These are phyloP conservation scores for Castor canadensis DNA, from an alignment of 2,113 vertebrate genomes.

Conservation along the genomic window DNA sequence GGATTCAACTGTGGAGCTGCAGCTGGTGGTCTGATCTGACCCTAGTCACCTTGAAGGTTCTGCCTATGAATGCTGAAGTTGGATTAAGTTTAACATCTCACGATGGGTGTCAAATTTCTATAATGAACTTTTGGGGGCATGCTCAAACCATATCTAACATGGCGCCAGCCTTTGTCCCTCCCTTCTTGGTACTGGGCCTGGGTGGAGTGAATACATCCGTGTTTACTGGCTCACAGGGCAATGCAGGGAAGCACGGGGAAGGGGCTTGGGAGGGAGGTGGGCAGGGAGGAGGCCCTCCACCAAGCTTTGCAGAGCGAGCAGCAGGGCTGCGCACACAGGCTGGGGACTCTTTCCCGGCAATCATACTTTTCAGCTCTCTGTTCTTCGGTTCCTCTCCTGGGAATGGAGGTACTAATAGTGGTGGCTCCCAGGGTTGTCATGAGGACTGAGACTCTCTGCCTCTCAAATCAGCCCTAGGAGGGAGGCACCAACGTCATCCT, in stretches of 20 bases:
- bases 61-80: not conserved
- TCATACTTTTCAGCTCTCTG: not conserved
- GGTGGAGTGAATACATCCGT: not conserved
- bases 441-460: not conserved
- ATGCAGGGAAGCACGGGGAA: not conserved
- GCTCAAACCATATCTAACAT: not conserved
- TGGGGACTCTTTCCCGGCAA: not conserved
- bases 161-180: not conserved
- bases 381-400: not conserved
- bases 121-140: too few species aligned
- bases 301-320: not conserved
- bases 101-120: not conserved
- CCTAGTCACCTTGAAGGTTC: not conserved
- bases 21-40: not conserved
- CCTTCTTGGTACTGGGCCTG: not conserved
- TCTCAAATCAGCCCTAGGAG: not conserved
- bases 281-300: not conserved
- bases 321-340: not conserved
- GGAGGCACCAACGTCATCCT: not conserved
- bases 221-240: fast-evolving
- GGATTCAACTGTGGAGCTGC: not conserved
- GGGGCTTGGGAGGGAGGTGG: not conserved
- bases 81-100: not conserved
- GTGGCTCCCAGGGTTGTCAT: not conserved
- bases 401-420: not conserved